phyloP scores from a whole-genome alignment of 2,888 invertebrate species.

The Punctoribates punctum region DNA sequence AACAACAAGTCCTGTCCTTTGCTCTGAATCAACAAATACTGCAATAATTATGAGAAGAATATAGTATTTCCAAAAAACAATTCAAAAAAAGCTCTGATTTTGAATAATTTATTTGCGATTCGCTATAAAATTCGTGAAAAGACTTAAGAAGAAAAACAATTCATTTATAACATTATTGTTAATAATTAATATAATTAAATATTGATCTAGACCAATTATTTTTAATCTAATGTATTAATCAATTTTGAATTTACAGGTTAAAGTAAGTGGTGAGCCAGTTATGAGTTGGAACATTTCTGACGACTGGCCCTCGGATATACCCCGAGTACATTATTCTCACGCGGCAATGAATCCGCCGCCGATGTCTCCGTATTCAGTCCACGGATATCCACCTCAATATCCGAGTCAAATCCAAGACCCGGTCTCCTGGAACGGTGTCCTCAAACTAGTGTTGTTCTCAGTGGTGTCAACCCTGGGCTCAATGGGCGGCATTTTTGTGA shows the following conservation, averaged over 20 bases:
- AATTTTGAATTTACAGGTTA: not conserved
- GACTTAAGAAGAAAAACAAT: no score
- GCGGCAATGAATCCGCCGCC: not conserved
- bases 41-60: no score
- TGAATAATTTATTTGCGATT: no score
- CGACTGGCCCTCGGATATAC: not conserved
- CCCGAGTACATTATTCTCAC: not conserved
- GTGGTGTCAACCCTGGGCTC: conserved; percentile 65
- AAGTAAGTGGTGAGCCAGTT: not conserved
- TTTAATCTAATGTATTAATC: not conserved
- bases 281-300: not conserved
- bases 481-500: conserved; percentile 71
- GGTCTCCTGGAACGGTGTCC: conserved; percentile 66
- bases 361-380: not conserved
- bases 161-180: no score
- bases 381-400: not conserved
- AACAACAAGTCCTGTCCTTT: no score
- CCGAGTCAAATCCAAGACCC: conserved; percentile 46
- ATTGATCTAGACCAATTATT: not conserved
- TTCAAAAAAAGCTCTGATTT: no score
- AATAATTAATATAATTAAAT: not conserved
- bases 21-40: no score
- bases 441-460: conserved; percentile 63
- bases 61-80: no score
- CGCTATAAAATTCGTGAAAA: no score